Conservation (phyloP, 53 echinoderm and acorn worm species). For the Henricia sp. region DNA sequence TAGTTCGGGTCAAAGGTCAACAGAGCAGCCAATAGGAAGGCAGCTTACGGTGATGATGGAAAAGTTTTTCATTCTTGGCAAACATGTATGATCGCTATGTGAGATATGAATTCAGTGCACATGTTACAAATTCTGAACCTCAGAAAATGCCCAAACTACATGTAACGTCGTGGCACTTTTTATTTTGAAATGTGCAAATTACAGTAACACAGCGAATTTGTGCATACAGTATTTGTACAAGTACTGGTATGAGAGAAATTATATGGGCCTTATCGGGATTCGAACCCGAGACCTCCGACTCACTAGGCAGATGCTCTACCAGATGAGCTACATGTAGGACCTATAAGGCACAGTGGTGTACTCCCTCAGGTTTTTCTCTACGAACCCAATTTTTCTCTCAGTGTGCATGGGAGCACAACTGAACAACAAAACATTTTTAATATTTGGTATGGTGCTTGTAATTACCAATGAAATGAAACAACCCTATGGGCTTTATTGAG, state of each 20-base stretch:
- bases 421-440: too few species aligned
- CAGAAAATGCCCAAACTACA: background rate
- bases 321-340: too few species aligned
- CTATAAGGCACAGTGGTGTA: too few species aligned
- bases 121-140: background rate
- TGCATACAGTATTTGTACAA: background rate
- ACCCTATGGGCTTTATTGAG: too few species aligned
- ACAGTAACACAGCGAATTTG: background rate
- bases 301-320: too few species aligned
- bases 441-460: too few species aligned
- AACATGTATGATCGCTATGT: too few species aligned
- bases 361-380: too few species aligned
- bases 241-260: background rate
- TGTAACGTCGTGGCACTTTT: background rate
- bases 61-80: constrained; percentile 1
- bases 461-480: too few species aligned
- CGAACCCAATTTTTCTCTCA: too few species aligned
- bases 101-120: background rate
- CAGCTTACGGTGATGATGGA: background rate
- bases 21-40: background rate
- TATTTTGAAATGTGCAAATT: background rate
- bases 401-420: too few species aligned
- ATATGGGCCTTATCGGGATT: background rate
- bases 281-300: too few species aligned
- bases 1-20: constrained; percentile 10